Base-by-base conservation (phyloP, 2,797 vertebrate species). In the Phataginus tricuspis region DNA sequence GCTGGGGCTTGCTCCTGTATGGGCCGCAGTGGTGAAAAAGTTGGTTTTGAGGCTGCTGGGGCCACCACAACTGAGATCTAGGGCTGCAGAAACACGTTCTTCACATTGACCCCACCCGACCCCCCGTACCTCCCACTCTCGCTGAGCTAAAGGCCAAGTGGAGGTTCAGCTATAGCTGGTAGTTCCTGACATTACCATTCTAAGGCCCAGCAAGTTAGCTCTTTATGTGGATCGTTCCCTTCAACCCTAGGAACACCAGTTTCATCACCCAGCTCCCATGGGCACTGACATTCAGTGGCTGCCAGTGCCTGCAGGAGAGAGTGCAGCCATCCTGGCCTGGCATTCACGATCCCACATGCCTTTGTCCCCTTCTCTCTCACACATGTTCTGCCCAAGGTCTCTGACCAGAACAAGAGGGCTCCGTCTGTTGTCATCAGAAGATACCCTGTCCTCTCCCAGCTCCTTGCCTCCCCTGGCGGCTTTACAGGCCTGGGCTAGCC, bases 71-170 rank as follows among this genome's bases (percentile, higher is more conserved):
- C 75, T 4, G n/a, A 84, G 88, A 49, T 7, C 15, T 74, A 64
- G 29, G 51, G 42, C 79, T 93, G 75, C 72, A 66, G 66, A 93
- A 86, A 64, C 11, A 55, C 77, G 37, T 37, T 57, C 64, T 69
- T 96, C 61, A 64, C 42, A 49, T 0, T 3, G 64, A 75, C 71
- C 57, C 66, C 51, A 11, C 14, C 2, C 11, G 4, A 71, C 21
- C 14, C 5, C n/a, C 29, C 39, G 49, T 11, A 34, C 29, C 57
- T 84, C 45, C n/a, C 1, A 3, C 18, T 57, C 15, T 12, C 0
- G 23, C 53, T 1, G 15, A 93, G 66, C 31, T 71, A 63, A 61
- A 82, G 79, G 64, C 64, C 59, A 49, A 0, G 0, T 37, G 75
- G 18, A 39, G 31, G 23, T 84, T 57, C 18, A 69, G 53, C 29